Conservation (phyloP, 2,888 invertebrate genomes). For the Aleiodes leptofemur region DNA sequence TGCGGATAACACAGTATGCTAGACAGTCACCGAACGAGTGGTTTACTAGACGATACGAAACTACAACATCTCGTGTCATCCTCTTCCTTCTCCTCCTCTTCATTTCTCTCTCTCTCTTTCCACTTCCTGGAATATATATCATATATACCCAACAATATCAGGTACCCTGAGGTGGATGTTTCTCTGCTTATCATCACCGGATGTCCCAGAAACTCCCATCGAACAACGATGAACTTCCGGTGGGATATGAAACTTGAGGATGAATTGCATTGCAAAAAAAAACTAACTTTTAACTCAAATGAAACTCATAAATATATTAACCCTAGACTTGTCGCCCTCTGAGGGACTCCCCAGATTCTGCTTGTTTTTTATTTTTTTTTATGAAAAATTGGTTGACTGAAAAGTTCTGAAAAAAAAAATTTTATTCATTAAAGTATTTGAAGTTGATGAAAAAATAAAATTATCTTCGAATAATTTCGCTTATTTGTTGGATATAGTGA, state of each 20-base stretch:
- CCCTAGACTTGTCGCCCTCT: neutral
- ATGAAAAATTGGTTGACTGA: no score
- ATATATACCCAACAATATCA: constrained; percentile 26
- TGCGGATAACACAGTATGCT: constrained; percentile 43
- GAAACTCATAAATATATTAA: neutral
- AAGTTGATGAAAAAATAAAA: no score
- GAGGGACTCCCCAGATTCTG: neutral
- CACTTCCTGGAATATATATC: constrained; percentile 21
- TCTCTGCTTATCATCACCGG: constrained; percentile 60
- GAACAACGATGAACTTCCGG: constrained; percentile 59
- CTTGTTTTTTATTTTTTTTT: no score
- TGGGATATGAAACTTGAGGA: constrained; percentile 32
- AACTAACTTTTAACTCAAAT: constrained; percentile 33
- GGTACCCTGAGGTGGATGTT: constrained; percentile 46
- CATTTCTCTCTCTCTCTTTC: constrained; percentile 30
- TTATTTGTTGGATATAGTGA: no score
- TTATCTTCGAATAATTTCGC: no score
- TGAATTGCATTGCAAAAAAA: constrained; percentile 37
- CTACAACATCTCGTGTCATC: constrained; percentile 26
- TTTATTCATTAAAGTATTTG: no score
- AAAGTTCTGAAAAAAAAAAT: no score
- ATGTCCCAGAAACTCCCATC: constrained; percentile 61
- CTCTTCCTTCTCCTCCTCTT: constrained; percentile 31
- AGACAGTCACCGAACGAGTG: constrained; percentile 42
- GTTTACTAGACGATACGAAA: constrained; percentile 43